Evolutionary conservation across 2,888 invertebrate genomes (phyloP).

Genomic region (Xanthorhoe spadicearia): DNA sequence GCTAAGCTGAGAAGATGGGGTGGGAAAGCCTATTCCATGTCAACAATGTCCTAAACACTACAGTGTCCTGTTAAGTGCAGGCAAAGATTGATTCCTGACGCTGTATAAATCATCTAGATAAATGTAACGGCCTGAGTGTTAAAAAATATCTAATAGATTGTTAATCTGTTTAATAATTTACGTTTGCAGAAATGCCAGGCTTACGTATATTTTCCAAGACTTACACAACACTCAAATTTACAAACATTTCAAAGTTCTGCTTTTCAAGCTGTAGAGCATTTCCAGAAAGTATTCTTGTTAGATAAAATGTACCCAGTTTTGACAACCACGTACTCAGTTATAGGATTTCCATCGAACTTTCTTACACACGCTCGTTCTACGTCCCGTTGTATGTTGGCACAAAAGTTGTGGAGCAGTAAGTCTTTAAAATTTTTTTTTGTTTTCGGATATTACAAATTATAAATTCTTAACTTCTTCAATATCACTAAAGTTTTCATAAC

Average conservation of each 20-base stretch:
- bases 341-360: slow-evolving; percentile 57
- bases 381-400: slow-evolving; percentile 20
- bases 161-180: too few relatives aligned
- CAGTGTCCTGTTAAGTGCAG: too few relatives aligned
- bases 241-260: slow-evolving; percentile 14
- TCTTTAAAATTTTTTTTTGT: not conserved
- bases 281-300: slow-evolving; percentile 25
- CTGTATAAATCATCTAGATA: too few relatives aligned
- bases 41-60: too few relatives aligned
- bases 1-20: too few relatives aligned
- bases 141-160: too few relatives aligned
- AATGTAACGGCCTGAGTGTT: too few relatives aligned
- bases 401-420: slow-evolving; percentile 10
- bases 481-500: not conserved
- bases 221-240: slow-evolving; percentile 14
- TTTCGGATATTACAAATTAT: too few relatives aligned
- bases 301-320: slow-evolving; percentile 44
- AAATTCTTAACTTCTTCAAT: not conserved
- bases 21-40: too few relatives aligned
- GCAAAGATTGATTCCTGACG: too few relatives aligned
- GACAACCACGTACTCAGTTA: slow-evolving; percentile 60
- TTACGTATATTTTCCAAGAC: not conserved
- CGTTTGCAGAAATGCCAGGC: not conserved
- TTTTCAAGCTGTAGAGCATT: slow-evolving; percentile 17
- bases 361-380: slow-evolving; percentile 47